Evolutionary conservation across 2,797 vertebrate genomes (phyloP).

Genomic region (Spinibarbus caldwelli): DNA sequence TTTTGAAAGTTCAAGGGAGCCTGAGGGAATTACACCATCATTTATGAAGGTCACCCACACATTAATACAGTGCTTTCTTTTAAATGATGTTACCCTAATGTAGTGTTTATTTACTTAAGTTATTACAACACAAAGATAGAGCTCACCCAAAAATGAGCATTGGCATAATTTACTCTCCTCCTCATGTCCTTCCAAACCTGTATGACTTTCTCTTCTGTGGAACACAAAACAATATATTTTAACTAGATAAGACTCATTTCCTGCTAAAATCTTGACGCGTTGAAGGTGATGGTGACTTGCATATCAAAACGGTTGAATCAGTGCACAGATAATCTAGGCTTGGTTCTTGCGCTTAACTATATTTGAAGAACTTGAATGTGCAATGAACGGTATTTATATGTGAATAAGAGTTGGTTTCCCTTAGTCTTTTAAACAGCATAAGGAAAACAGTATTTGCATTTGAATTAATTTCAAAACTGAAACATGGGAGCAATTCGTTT

Average conservation of each 20-base stretch:
- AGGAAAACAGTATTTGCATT: neutral
- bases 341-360: too few species aligned
- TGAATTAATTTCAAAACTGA: neutral
- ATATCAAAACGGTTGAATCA: too few species aligned
- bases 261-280: neutral
- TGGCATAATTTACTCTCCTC: neutral
- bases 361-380: too few species aligned
- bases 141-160: neutral
- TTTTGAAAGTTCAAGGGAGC: constrained; percentile 79
- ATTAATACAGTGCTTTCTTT: neutral
- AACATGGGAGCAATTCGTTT: neutral
- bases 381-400: too few species aligned
- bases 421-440: neutral
- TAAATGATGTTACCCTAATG: neutral
- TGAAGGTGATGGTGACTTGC: too few species aligned
- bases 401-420: too few species aligned
- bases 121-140: neutral
- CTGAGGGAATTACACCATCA: constrained; percentile 84
- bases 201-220: neutral
- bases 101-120: neutral
- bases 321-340: too few species aligned
- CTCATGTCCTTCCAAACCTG: neutral
- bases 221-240: neutral
- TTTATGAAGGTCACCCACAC: constrained; percentile 85
- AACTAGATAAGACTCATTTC: neutral